Evolutionary conservation across 2,797 vertebrate species (phyloP).

Genomic region (Schizopygopsis malacanthus): DNA sequence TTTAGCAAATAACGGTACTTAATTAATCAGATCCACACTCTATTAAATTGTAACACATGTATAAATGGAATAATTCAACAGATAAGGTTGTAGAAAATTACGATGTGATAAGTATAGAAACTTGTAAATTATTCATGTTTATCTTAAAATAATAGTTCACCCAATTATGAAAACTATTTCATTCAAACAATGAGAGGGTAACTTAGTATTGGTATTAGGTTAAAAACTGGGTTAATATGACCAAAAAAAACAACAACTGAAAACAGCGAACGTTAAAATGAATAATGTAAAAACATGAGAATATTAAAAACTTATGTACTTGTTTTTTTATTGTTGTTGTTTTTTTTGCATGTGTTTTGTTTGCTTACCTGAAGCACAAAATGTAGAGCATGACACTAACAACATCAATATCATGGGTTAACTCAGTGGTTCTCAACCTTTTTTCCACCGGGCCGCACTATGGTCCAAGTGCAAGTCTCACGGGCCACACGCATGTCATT

Average conservation of each 20-base stretch:
- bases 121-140: neutral
- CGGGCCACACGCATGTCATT: too few relatives aligned
- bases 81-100: neutral
- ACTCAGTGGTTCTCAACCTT: too few relatives aligned
- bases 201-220: neutral
- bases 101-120: neutral
- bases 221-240: neutral
- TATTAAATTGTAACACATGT: neutral
- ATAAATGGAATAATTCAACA: neutral
- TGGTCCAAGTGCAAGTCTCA: too few relatives aligned
- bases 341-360: neutral
- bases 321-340: too few relatives aligned
- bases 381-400: neutral
- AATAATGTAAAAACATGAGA: neutral
- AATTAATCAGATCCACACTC: conserved; percentile 30
- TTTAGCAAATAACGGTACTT: conserved; percentile 32
- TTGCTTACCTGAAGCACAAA: neutral
- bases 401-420: neutral
- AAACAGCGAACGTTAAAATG: neutral
- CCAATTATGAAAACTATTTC: neutral
- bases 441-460: too few relatives aligned
- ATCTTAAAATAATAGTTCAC: neutral
- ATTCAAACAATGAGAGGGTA: neutral
- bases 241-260: too few relatives aligned
- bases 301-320: neutral